phyloP scores from a whole-genome alignment of 2,888 invertebrate genomes.

The Copidosoma aretas region DNA sequence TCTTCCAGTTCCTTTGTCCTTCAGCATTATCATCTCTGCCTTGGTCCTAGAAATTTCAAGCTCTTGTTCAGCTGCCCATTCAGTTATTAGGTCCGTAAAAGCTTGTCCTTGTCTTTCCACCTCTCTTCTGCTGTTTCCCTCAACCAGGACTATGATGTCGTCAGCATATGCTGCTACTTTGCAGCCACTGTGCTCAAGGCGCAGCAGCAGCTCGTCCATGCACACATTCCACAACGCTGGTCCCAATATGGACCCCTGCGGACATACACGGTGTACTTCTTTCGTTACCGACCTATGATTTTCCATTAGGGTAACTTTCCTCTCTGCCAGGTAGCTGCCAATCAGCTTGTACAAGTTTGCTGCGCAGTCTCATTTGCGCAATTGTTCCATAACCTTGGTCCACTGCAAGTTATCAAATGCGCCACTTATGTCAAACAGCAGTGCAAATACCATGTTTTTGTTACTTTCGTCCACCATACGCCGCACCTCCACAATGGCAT shows the following conservation, averaged over 20 bases:
- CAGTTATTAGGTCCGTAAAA: not conserved
- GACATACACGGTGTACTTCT: conserved; percentile 20
- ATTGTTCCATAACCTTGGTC: not conserved
- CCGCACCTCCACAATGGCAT: conserved; percentile 8
- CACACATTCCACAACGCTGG: conserved; percentile 38
- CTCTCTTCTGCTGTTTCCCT: not conserved
- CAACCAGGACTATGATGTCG: conserved; percentile 16
- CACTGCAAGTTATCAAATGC: conserved; percentile 29
- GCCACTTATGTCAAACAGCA: conserved; percentile 20
- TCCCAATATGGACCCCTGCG: conserved; percentile 33
- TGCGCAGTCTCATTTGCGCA: not conserved
- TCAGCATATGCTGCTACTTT: conserved; percentile 28
- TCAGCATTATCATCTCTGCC: not conserved
- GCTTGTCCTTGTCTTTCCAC: conserved; percentile 8
- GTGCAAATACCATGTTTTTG: not conserved
- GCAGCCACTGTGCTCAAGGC: not conserved
- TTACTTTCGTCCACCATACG: not conserved
- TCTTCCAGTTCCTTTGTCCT: not conserved
- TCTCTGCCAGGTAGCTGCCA: conserved; percentile 13
- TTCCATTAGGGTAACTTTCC: not conserved
- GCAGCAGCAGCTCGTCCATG: conserved; percentile 24
- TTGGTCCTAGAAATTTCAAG: not conserved
- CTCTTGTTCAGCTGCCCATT: not conserved
- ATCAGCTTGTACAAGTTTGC: not conserved
- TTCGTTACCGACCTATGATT: not conserved